Base-by-base conservation (phyloP, 2,113 vertebrate genomes). In the Drymodes brunneopygia region DNA sequence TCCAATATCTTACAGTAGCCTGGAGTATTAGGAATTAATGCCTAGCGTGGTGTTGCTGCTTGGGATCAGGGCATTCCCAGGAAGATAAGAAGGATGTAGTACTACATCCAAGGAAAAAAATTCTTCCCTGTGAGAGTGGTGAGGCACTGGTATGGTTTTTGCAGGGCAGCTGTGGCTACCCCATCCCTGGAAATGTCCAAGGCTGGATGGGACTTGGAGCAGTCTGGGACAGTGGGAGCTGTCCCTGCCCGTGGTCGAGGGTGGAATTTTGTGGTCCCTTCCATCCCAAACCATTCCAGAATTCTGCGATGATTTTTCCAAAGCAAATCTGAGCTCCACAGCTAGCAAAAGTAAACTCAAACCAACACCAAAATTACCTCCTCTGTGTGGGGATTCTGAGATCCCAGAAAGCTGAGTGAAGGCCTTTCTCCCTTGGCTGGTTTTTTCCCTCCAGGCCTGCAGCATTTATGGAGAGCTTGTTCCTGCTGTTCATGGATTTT, bases 11-110 rank as follows among this genome's bases (percentile, higher is more conserved):
- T 47, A 15, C 7, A 4, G 11, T 24, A 31, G n/a, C 20, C n/a
- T 60, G 11, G 31, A 36, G 23, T 77, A 28, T 64, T 58, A 31
- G 35, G 36, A 23, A 23, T 53, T 72, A 47, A 24, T 23, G 31
- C 79, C 27, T 27, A 3, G 20, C 0, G 1, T 8, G 17, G 31
- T 0, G 23, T 14, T 35, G 53, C 60, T 61, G 15, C 10, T n/a
- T 53, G 48, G 17, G 21, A n/a, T 71, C 36, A 15, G n/a, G 21
- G 13, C 6, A 1, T 17, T 83, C 65, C 56, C 31, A 12, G 48
- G 38, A 35, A 47, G 11, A 10, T 9, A 33, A 53, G 36, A 0
- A 6, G 36, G 35, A 16, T 25, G n/a, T 36, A 3, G 12, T 19
- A 17, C 50, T 12, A 4, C 4, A 5, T 40, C 36, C n/a, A 7